Base-by-base conservation (phyloP, 2,113 vertebrate genomes). In the Passer montanus region DNA sequence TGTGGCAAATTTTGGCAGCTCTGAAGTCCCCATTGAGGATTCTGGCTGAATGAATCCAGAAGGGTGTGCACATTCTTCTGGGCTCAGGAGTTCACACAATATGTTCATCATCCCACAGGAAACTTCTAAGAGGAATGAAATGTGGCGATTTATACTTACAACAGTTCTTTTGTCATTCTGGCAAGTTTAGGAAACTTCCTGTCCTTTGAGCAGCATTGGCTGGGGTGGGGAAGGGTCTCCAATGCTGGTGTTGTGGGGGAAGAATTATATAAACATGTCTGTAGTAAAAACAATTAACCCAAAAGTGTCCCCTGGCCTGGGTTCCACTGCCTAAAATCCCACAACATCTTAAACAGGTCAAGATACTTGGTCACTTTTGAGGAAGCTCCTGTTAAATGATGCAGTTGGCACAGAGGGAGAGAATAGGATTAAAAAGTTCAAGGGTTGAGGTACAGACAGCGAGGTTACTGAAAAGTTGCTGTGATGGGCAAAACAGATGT, bases 241-340 rank as follows among this genome's bases (percentile, higher is more conserved):
- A 44, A 37, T 37, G 9, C 6, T 30, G 9, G 2, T 41, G 28
- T 0, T n/a, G 28, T 4, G 19, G 43, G 4, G 2, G 11, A 19
- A 35, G 64, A 20, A n/a, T 9, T 2, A 24, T 0, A 67, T 17
- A 62, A 84, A 37, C 6, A 28, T 3, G 2, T 35, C 11, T 18
- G 2, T 26, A 43, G 39, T 27, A 35, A 30, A 5, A 63, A 16
- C 9, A 60, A 68, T 46, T 46, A 7, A 18, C 27, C 7, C 44
- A 15, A 9, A 62, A 27, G 39, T 23, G 35, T 39, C 18, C 37
- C 39, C 19, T 19, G 22, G 58, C 23, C 44, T 35, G 7, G 19
- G 23, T 24, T 73, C 24, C 10, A 6, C 33, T 59, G 41, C 20
- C 23, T 44, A 4, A 79, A 82, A 59, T 64, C 47, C 14, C 39